Conservation (phyloP, 1,140 invertebrate genomes). For the Homalodisca vitripennis region DNA sequence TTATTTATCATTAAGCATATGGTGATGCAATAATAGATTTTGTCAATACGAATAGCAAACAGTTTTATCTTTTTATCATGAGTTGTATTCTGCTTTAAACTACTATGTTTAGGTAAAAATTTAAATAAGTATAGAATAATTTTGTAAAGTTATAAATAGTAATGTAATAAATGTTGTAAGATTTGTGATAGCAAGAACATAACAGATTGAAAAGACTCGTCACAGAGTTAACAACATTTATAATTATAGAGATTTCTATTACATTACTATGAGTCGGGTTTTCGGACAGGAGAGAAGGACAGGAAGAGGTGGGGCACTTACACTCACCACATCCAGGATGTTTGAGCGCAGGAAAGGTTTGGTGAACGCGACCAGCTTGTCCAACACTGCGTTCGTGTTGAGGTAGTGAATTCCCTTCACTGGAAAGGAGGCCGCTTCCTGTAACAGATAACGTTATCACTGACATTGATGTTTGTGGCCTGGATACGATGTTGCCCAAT, state of each 20-base stretch:
- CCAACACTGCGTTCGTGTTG: conserved; percentile 33
- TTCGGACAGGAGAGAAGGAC: no score
- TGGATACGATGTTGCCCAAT: no score
- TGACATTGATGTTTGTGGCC: no score
- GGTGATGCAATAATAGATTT: neutral
- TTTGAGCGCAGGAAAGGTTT: conserved; percentile 28
- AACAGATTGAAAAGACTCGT: neutral
- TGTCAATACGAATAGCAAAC: no score
- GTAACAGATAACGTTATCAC: neutral
- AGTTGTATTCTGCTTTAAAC: no score
- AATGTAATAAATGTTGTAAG: neutral
- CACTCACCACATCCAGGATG: conserved; percentile 29
- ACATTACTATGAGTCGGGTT: neutral
- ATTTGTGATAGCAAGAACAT: neutral
- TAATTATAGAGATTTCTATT: neutral
- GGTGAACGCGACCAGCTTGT: conserved; percentile 29
- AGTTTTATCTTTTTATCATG: no score
- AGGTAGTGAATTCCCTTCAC: conserved; percentile 33
- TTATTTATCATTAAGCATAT: neutral
- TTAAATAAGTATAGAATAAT: no score
- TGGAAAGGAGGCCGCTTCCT: conserved; percentile 34
- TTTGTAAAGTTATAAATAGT: neutral
- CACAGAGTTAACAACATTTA: neutral
- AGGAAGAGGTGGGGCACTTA: neutral
- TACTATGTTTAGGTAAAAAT: no score